These are phyloP conservation scores for Lasius fuliginosus DNA, from an alignment of 2,888 invertebrate species.

Conservation along the genomic window DNA sequence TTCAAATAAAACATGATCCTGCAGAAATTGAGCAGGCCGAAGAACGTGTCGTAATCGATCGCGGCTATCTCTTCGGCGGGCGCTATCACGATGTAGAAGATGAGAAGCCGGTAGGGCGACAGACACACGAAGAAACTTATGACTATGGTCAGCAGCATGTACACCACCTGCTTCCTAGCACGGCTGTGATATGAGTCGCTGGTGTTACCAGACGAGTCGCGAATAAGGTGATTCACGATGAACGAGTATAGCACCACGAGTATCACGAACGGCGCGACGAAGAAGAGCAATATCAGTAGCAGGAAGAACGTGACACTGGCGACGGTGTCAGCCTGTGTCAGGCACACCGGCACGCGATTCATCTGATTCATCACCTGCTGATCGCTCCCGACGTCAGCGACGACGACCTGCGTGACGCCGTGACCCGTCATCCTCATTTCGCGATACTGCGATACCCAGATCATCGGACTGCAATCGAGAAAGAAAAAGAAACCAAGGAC, in stretches of 20 bases:
- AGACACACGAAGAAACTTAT: slow-evolving; percentile 95
- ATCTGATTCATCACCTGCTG: slow-evolving; percentile 85
- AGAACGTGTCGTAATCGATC: slow-evolving; percentile 93
- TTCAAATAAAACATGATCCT: slow-evolving; percentile 96
- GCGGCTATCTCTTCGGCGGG: slow-evolving; percentile 90
- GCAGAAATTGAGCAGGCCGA: slow-evolving; percentile 94
- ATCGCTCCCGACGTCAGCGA: slow-evolving; percentile 48
- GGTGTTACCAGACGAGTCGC: slow-evolving; percentile 89
- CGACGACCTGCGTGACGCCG: slow-evolving; percentile 43
- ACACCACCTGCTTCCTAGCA: slow-evolving; percentile 93
- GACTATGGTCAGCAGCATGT: slow-evolving; percentile 95
- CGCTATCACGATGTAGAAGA: slow-evolving; percentile 93
- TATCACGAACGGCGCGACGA: slow-evolving; percentile 93
- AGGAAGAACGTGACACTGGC: slow-evolving; percentile 94
- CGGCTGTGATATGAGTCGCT: slow-evolving; percentile 91
- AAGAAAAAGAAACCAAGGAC: slow-evolving; percentile 16
- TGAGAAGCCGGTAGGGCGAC: slow-evolving; percentile 94
- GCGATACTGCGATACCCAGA: slow-evolving; percentile 83
- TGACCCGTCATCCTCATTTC: slow-evolving; percentile 75
- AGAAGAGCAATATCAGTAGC: slow-evolving; percentile 92
- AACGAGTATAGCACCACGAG: slow-evolving; percentile 93
- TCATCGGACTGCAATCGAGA: slow-evolving; percentile 91
- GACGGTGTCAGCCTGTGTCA: slow-evolving; percentile 92
- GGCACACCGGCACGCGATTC: slow-evolving; percentile 90
- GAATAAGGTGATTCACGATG: slow-evolving; percentile 94